phyloP scores from a whole-genome alignment of 1,140 invertebrate species.

The Monomorium pharaonis region DNA sequence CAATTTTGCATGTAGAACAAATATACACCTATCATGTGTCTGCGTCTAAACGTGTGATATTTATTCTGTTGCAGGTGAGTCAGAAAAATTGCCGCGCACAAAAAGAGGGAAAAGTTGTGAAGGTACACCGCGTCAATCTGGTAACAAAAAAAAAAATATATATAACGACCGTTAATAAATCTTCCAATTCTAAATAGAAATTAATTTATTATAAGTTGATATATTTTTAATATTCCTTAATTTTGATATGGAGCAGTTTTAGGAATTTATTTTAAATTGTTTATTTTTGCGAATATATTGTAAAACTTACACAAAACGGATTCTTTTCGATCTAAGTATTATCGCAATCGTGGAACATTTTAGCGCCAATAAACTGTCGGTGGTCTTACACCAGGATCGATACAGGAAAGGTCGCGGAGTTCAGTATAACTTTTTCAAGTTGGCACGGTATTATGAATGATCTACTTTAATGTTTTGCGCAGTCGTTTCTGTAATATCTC shows the following conservation, averaged over 20 bases:
- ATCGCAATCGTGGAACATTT: background rate
- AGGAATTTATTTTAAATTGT: background rate
- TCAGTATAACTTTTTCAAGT: slow-evolving; percentile 37
- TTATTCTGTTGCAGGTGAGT: slow-evolving; percentile 46
- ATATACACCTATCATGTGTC: background rate
- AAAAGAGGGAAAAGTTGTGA: background rate
- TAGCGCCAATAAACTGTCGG: background rate
- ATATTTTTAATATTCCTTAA: background rate
- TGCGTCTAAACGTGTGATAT: background rate
- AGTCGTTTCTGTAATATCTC: background rate
- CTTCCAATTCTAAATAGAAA: background rate
- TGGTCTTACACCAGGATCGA: slow-evolving; percentile 16
- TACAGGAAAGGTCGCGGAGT: slow-evolving; percentile 40
- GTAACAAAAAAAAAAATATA: background rate
- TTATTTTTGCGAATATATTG: background rate
- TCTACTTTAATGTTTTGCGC: slow-evolving; percentile 37
- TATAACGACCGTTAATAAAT: background rate
- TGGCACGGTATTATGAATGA: slow-evolving; percentile 23
- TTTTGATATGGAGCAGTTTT: background rate
- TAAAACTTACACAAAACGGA: background rate
- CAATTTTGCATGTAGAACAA: background rate
- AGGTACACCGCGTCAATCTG: background rate
- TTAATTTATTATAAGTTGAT: background rate
- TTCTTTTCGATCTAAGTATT: background rate
- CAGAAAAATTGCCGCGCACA: slow-evolving; percentile 1